Evolutionary conservation across 2,888 invertebrate genomes (phyloP).

Genomic region (Drosophila prolongata): DNA sequence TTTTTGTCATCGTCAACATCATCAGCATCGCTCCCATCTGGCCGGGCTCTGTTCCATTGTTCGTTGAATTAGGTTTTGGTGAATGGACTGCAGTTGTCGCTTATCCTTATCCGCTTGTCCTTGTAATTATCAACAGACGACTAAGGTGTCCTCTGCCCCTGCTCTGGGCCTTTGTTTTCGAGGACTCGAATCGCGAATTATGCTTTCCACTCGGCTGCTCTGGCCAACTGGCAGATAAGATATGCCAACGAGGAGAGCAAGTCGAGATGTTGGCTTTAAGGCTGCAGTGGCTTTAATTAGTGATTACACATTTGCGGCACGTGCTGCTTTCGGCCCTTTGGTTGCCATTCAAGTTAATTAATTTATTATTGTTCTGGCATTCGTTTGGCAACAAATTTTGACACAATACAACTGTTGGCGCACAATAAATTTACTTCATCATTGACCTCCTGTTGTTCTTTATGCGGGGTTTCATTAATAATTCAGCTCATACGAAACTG

Average conservation of each 20-base stretch:
- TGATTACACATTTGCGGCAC: slow-evolving; percentile 45
- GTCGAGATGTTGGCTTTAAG: slow-evolving; percentile 16
- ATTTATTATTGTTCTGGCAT: slow-evolving; percentile 72
- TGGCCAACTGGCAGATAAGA: slow-evolving; percentile 22
- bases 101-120: slow-evolving; percentile 31
- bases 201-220: slow-evolving; percentile 40
- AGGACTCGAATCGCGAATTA: slow-evolving; percentile 33
- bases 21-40: slow-evolving; percentile 16
- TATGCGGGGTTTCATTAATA: slow-evolving; percentile 53
- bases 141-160: slow-evolving; percentile 31
- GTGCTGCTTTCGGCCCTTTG: slow-evolving; percentile 50
- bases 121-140: slow-evolving; percentile 39
- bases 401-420: slow-evolving; percentile 48
- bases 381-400: slow-evolving; percentile 54
- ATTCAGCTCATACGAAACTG: slow-evolving; percentile 46
- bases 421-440: slow-evolving; percentile 44
- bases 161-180: slow-evolving; percentile 43
- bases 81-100: slow-evolving; percentile 50
- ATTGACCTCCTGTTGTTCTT: slow-evolving; percentile 12
- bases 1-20: slow-evolving; percentile 29
- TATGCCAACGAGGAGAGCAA: background rate
- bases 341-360: slow-evolving; percentile 55
- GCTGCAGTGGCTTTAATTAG: slow-evolving; percentile 29
- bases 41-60: slow-evolving; percentile 45
- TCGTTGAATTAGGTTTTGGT: slow-evolving; percentile 46